Conservation (phyloP, 2,797 vertebrate species). For the Catostomus latipinnis region DNA sequence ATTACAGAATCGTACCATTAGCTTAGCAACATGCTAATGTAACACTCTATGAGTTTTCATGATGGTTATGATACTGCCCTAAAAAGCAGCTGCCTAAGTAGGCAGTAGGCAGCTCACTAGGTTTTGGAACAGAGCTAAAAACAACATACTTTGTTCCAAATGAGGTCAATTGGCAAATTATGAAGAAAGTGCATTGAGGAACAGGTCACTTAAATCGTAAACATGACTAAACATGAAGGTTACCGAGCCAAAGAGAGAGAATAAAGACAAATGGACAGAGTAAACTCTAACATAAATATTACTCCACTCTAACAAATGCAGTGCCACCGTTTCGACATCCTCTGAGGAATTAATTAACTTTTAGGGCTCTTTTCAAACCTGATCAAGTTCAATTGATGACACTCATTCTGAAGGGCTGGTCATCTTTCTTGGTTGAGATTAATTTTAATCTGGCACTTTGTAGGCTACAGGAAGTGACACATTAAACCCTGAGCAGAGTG, state of each 20-base stretch:
- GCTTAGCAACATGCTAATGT: neutral
- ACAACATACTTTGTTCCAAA: constrained; percentile 50
- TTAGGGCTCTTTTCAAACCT: constrained; percentile 63
- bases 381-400: constrained; percentile 68
- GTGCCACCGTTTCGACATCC: constrained; percentile 58
- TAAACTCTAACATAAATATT: constrained; percentile 69
- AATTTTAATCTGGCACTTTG: constrained; percentile 63
- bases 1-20: neutral
- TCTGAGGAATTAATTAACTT: constrained; percentile 65
- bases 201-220: constrained; percentile 72
- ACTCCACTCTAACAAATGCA: constrained; percentile 63
- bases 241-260: constrained; percentile 56
- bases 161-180: constrained; percentile 69
- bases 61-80: neutral
- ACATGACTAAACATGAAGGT: constrained; percentile 63
- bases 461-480: constrained; percentile 68
- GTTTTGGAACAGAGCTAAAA: constrained; percentile 5
- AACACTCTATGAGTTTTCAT: neutral
- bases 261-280: constrained; percentile 62
- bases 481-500: constrained; percentile 73
- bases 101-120: neutral
- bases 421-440: constrained; percentile 63
- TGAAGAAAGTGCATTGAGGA: constrained; percentile 60
- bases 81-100: neutral
- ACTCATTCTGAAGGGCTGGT: constrained; percentile 47